Base-by-base conservation (phyloP, 2,888 invertebrate genomes). In the Isoperla grammatica region DNA sequence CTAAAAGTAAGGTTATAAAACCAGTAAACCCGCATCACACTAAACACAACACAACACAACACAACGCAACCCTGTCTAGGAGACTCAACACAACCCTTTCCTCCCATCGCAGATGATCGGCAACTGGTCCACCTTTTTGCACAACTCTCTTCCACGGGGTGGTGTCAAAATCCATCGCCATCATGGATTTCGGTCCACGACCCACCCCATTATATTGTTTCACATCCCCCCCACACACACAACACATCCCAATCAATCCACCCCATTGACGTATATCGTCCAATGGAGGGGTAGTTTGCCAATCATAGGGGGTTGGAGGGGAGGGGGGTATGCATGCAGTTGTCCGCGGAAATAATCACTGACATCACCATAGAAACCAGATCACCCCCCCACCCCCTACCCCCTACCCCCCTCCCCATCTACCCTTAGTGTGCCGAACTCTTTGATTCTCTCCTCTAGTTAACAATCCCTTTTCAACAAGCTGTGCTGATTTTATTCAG, bases 231-330 rank as follows among this genome's bases (percentile, higher is more conserved):
- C 11, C 35, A 12, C 49, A 12, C 49, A 12, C 23, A 48, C 48
- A 20, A 45, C 45, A 45, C 15, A 45, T 45, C 48, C 49, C 8
- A 35, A 50, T 50, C 49, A 58, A 43, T 61, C 56, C 55, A 55
- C 48, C 61, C 61, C 55, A 61, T 59, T 46, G 61, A 40, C 54
- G 42, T 39, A 19, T 48, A 49, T 35, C 45, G 61, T 19, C 49
- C 49, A 50, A 50, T 50, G 39, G 35, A 48, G 55, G 49, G 49
- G 55, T 59, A 56, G 61, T 43, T 59, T 61, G 61, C 59, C 59
- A 59, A 59, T 58, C 58, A 49, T 49, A 22, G 19, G 58, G 54
- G 58, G 55, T 46, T 42, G 61, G 42, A 48, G 43, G 35, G 40
- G 15, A 15, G 15, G 9, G 54, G 12, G 37, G 15, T 11, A 13